Evolutionary conservation across 2,113 vertebrate genomes (phyloP).

Genomic region (Otus sunia): DNA sequence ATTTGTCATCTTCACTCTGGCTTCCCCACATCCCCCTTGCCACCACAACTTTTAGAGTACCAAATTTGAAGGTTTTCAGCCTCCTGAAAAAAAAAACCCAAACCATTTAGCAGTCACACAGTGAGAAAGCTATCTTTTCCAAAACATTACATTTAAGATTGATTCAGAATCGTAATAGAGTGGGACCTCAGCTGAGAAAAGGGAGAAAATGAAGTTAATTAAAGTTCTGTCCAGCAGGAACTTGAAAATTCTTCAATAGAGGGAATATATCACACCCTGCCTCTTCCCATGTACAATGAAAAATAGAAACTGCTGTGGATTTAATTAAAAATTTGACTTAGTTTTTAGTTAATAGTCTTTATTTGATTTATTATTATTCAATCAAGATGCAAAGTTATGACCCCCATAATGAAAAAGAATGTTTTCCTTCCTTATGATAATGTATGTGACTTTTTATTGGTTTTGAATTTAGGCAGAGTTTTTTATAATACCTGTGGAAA

Average conservation of each 20-base stretch:
- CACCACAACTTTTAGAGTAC: background rate
- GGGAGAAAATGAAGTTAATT: constrained; percentile 54
- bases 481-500: background rate
- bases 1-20: accelerated
- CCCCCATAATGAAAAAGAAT: background rate
- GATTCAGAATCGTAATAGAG: constrained; percentile 29
- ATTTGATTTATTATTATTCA: constrained; percentile 54
- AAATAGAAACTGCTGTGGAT: constrained; percentile 42
- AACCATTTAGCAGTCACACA: background rate
- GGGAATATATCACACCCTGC: constrained; percentile 26
- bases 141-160: constrained; percentile 17
- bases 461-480: background rate
- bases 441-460: background rate
- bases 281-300: constrained; percentile 10
- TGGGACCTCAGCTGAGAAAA: constrained; percentile 26
- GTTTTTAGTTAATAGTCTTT: constrained; percentile 36
- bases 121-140: constrained; percentile 8
- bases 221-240: constrained; percentile 53
- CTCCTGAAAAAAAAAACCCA: background rate
- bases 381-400: background rate
- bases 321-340: constrained; percentile 59
- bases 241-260: constrained; percentile 19
- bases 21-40: background rate
- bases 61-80: background rate
- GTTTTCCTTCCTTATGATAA: background rate